Evolutionary conservation across 2,888 invertebrate species (phyloP).

Genomic region (Drosophila infuscata): DNA sequence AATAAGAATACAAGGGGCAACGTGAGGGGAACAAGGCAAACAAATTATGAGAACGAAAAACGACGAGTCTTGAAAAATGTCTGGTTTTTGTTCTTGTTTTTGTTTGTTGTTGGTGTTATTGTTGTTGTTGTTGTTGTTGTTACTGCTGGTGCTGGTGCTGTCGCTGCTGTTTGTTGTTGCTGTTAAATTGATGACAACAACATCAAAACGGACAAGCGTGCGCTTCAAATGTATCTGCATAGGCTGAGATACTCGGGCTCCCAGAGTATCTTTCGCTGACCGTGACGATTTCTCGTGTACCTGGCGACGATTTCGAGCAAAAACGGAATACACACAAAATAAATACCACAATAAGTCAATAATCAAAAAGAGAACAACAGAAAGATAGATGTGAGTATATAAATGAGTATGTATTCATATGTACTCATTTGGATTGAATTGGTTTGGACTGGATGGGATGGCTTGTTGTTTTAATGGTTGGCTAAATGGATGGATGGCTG

Average conservation of each 20-base stretch:
- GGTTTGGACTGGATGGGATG: slow-evolving; percentile 34
- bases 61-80: slow-evolving; percentile 72
- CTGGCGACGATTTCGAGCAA: slow-evolving; percentile 64
- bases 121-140: slow-evolving; percentile 18
- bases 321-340: slow-evolving; percentile 35
- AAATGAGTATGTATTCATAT: slow-evolving; percentile 26
- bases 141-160: slow-evolving; percentile 38
- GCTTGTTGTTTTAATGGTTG: slow-evolving; percentile 17
- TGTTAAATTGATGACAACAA: slow-evolving; percentile 80
- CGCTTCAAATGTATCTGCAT: slow-evolving; percentile 80
- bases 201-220: slow-evolving; percentile 79
- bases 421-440: slow-evolving; percentile 32
- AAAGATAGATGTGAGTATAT: slow-evolving; percentile 35
- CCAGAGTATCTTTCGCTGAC: slow-evolving; percentile 63
- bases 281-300: slow-evolving; percentile 76
- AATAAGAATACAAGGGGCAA: slow-evolving; percentile 11
- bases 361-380: slow-evolving; percentile 64
- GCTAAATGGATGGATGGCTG: slow-evolving; percentile 8
- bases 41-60: slow-evolving; percentile 78
- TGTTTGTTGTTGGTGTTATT: slow-evolving; percentile 36
- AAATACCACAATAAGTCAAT: slow-evolving; percentile 76
- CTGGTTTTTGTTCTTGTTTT: slow-evolving; percentile 53
- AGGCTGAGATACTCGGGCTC: slow-evolving; percentile 45
- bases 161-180: slow-evolving; percentile 50
- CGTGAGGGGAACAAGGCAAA: slow-evolving; percentile 48